A percentile compares a stretch with the other conserved stretches of the same genome.
These are phyloP conservation scores for Lethenteron camtschaticum DNA, from an alignment of 2,113 vertebrate genomes.

Conservation along the genomic window DNA sequence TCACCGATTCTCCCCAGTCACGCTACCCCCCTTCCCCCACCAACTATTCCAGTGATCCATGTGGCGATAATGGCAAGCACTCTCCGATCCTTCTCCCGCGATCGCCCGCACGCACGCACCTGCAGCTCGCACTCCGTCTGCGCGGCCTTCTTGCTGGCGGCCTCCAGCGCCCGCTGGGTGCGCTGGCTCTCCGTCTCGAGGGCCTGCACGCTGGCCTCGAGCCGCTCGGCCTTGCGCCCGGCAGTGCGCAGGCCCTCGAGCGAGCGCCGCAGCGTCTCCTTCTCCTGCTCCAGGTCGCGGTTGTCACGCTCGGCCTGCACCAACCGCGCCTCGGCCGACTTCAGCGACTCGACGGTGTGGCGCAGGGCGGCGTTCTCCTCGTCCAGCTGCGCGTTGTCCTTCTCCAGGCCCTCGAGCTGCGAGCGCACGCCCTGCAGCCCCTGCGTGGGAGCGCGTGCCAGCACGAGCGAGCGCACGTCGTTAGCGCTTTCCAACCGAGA, in stretches of 20 bases:
- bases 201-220: slow-evolving; percentile 46
- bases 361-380: slow-evolving; percentile 66
- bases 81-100: too few species aligned
- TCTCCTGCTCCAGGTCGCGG: slow-evolving; percentile 44
- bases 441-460: too few species aligned
- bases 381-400: slow-evolving; percentile 34
- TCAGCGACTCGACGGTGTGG: slow-evolving; percentile 44
- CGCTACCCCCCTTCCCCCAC: too few species aligned
- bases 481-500: too few species aligned
- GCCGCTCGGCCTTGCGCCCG: slow-evolving; percentile 41
- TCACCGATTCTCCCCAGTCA: too few species aligned
- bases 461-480: too few species aligned
- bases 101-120: neutral
- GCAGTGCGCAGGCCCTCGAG: slow-evolving; percentile 37
- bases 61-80: too few species aligned
- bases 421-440: too few species aligned
- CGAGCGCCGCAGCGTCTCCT: slow-evolving; percentile 31
- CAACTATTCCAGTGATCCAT: too few species aligned
- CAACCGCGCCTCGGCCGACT: slow-evolving; percentile 37
- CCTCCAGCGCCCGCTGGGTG: slow-evolving; percentile 76
- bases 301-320: slow-evolving; percentile 49
- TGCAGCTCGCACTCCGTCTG: slow-evolving; percentile 49
- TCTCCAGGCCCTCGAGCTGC: slow-evolving; percentile 20
- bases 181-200: slow-evolving; percentile 56
- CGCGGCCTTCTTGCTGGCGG: slow-evolving; percentile 83